phyloP scores from a whole-genome alignment of 1,140 invertebrate genomes.

The Chironomus striatipennis region DNA sequence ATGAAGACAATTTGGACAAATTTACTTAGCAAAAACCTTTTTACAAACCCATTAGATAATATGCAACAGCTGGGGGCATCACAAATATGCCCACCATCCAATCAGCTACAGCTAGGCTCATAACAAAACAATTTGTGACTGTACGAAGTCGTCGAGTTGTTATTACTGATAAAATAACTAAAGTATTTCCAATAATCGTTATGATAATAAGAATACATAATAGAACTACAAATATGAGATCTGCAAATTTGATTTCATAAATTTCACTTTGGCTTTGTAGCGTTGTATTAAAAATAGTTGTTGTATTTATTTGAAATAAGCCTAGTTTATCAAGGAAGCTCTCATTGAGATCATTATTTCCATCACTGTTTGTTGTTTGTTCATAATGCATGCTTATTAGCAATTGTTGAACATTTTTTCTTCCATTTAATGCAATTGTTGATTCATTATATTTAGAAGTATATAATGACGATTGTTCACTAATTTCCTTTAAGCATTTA shows the following conservation, averaged over 20 bases:
- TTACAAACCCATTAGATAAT: slow-evolving; percentile 54
- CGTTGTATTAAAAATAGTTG: background rate
- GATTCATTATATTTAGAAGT: background rate
- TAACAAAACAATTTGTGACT: slow-evolving; percentile 92
- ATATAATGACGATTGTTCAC: slow-evolving; percentile 1
- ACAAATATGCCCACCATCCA: slow-evolving; percentile 85
- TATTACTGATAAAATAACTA: slow-evolving; percentile 84
- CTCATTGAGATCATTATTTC: background rate
- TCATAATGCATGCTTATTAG: slow-evolving; percentile 4
- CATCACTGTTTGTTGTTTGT: background rate
- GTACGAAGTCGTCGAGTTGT: slow-evolving; percentile 83
- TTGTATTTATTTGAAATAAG: background rate
- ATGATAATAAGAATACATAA: slow-evolving; percentile 52
- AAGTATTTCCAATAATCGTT: slow-evolving; percentile 71
- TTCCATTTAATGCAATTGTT: background rate
- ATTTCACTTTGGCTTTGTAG: background rate
- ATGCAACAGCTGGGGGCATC: slow-evolving; percentile 83
- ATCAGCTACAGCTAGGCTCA: slow-evolving; percentile 84
- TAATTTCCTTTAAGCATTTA: slow-evolving; percentile 2
- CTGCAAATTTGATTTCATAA: background rate
- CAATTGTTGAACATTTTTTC: background rate
- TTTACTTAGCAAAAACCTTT: background rate
- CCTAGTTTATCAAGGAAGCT: background rate
- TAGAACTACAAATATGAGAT: slow-evolving; percentile 29
- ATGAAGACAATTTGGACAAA: background rate